phyloP scores from a whole-genome alignment of 2,888 invertebrate species.

The Pollenia amentaria region DNA sequence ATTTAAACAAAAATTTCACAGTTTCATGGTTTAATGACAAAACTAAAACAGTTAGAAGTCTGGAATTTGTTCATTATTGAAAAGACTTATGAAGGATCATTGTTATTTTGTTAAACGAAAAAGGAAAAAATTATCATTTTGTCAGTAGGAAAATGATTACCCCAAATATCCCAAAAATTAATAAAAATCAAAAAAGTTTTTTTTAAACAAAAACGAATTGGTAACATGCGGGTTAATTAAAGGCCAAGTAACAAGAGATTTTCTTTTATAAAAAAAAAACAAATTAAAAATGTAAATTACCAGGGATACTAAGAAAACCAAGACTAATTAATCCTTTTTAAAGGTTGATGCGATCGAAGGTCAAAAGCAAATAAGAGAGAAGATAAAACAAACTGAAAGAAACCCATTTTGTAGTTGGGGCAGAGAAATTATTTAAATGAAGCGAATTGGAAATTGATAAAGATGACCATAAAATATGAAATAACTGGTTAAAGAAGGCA shows the following conservation, averaged over 20 bases:
- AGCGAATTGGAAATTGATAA: not conserved
- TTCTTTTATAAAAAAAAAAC: not conserved
- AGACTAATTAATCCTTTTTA: not conserved
- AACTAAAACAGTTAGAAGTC: not conserved
- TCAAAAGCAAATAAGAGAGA: not conserved
- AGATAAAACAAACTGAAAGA: not conserved
- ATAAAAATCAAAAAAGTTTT: not conserved
- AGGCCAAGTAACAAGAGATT: not conserved
- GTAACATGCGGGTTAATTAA: slow-evolving; percentile 34
- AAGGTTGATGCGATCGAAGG: slow-evolving; percentile 15
- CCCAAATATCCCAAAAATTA: not conserved
- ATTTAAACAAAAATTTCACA: slow-evolving; percentile 1
- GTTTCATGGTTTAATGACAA: not conserved
- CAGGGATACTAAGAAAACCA: not conserved
- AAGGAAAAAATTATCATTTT: not conserved
- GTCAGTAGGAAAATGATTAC: not conserved
- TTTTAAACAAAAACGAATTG: not conserved
- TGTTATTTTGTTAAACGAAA: slow-evolving; percentile 6
- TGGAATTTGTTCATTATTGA: not conserved
- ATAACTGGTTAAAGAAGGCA: not conserved
- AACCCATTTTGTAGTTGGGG: not conserved
- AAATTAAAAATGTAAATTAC: slow-evolving; percentile 4
- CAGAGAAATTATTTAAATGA: slow-evolving; percentile 27
- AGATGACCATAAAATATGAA: not conserved
- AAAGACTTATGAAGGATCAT: slow-evolving; percentile 27